Percentiles rank a stretch among this genome's conserved stretches.
Evolutionary conservation across 2,797 vertebrate genomes (phyloP).

Genomic region (Peromyscus nudipes): DNA sequence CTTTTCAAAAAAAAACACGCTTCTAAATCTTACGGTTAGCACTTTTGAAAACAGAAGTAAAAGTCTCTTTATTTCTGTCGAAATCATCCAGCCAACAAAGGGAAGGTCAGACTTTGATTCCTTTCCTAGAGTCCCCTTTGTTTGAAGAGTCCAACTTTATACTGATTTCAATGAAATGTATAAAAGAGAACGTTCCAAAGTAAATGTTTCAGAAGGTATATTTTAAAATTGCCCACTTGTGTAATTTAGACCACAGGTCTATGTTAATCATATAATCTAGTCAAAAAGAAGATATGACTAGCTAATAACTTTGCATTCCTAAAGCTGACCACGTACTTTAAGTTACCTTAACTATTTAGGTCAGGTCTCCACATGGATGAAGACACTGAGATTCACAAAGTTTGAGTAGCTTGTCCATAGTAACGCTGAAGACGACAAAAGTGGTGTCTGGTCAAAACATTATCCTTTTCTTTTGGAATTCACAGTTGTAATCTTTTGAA

Average conservation of each 20-base stretch:
- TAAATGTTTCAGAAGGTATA: conserved; percentile 47
- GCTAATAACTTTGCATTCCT: not conserved
- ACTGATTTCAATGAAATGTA: not conserved
- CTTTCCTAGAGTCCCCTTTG: conserved; percentile 63
- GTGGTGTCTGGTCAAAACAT: not conserved
- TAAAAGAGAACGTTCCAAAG: conserved; percentile 31
- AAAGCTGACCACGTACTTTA: not conserved
- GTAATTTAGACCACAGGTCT: not conserved
- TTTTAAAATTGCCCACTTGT: conserved; percentile 23
- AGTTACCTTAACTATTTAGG: not conserved
- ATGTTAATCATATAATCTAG: not conserved
- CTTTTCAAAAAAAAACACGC: conserved; percentile 37
- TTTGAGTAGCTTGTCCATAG: not conserved
- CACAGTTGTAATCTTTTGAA: not conserved
- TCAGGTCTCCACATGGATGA: too few species aligned
- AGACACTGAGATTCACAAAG: not conserved
- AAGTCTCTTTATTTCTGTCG: conserved; percentile 59
- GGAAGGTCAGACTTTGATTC: conserved; percentile 64
- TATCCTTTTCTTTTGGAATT: not conserved
- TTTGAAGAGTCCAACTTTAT: conserved; percentile 67
- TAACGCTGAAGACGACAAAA: not conserved
- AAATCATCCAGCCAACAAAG: conserved; percentile 67
- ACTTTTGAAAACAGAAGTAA: conserved; percentile 17
- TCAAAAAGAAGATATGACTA: not conserved
- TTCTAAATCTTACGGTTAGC: conserved; percentile 62